Percentiles rank a stretch among this genome's conserved stretches.
phyloP scores from a whole-genome alignment of 2,113 vertebrate species.

The Camelus bactrianus region DNA sequence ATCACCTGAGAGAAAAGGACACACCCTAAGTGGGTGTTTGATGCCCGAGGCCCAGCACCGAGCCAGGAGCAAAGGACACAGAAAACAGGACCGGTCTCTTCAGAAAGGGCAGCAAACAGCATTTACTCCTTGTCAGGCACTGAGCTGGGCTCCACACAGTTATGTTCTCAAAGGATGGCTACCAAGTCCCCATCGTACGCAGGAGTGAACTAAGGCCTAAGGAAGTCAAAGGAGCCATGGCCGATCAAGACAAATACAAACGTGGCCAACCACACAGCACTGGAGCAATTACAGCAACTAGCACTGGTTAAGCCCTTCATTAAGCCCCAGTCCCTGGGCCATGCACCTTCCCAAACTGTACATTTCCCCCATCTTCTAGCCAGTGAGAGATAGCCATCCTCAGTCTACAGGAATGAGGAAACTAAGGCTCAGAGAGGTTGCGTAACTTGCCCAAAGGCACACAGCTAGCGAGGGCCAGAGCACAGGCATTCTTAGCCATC shows the following conservation, averaged over 20 bases:
- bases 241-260: neutral
- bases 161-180: neutral
- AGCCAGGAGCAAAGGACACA: neutral
- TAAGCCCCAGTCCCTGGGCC: neutral
- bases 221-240: neutral
- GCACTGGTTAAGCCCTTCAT: too few relatives aligned
- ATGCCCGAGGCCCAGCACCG: neutral
- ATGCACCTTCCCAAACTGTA: neutral
- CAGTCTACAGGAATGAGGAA: neutral
- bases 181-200: neutral
- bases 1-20: neutral
- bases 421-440: neutral
- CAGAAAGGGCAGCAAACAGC: neutral
- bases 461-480: neutral
- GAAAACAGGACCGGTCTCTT: neutral
- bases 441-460: neutral
- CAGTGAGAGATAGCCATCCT: neutral
- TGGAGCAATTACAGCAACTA: fast-evolving
- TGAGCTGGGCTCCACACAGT: neutral
- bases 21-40: neutral
- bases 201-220: neutral
- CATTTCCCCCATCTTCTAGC: neutral
- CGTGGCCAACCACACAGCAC: fast-evolving
- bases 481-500: neutral
- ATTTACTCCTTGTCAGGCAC: fast-evolving